Evolutionary conservation across 2,888 invertebrate genomes (phyloP).

Genomic region (Onchidella celtica): DNA sequence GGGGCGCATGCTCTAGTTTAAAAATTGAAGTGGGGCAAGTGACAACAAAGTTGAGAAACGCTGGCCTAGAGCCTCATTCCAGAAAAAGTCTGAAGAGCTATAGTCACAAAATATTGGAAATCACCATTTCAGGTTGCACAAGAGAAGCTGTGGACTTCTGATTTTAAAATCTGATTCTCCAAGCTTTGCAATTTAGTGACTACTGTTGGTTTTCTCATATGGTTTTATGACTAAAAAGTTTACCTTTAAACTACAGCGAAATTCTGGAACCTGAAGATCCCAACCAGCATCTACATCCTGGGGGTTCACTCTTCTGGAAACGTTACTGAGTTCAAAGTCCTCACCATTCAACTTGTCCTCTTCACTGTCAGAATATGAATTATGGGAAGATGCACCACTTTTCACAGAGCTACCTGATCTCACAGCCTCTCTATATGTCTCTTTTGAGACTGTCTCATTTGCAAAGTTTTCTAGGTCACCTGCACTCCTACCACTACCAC

Average conservation of each 20-base stretch:
- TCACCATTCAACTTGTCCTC: background rate
- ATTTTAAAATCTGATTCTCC: too few species aligned
- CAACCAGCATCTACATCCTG: background rate
- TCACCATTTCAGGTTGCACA: too few species aligned
- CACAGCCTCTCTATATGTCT: background rate
- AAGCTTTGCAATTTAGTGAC: too few species aligned
- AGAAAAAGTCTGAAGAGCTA: too few species aligned
- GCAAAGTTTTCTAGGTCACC: background rate
- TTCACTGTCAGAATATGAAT: background rate
- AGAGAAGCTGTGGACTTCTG: too few species aligned
- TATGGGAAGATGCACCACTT: background rate
- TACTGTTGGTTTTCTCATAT: too few species aligned
- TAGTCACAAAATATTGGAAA: too few species aligned
- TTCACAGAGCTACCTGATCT: background rate
- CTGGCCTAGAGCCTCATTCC: too few species aligned
- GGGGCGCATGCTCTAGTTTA: too few species aligned
- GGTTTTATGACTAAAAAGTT: too few species aligned
- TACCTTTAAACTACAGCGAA: slow-evolving; percentile 33
- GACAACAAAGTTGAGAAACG: too few species aligned
- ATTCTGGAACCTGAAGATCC: background rate
- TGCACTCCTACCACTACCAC: background rate
- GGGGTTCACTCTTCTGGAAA: background rate
- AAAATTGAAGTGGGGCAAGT: too few species aligned
- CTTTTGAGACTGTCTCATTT: background rate
- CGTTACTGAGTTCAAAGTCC: background rate